A percentile compares a stretch with the other conserved stretches of the same genome.
These are phyloP conservation scores for Trachythela sp. DNA, from an alignment of 64 coral and sea anemone genomes.

Conservation along the genomic window DNA sequence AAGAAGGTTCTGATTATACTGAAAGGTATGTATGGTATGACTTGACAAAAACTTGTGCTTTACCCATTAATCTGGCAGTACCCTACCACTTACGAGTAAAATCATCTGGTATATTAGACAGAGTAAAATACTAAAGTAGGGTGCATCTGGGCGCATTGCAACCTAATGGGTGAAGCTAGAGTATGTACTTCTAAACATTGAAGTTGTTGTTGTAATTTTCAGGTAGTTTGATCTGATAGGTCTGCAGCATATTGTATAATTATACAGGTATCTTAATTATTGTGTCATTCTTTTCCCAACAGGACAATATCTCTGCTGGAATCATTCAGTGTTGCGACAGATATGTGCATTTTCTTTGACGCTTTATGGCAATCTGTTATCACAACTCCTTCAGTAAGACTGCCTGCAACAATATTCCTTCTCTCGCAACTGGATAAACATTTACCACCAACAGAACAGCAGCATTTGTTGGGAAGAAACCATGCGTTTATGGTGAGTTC, in stretches of 20 bases:
- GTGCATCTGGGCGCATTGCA: background rate
- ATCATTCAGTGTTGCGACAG: conserved; percentile 65
- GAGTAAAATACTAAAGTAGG: background rate
- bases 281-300: background rate
- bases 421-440: conserved; percentile 70
- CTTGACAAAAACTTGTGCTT: background rate
- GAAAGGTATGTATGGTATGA: conserved; percentile 58
- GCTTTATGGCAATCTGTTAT: conserved; percentile 62
- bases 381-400: conserved; percentile 48
- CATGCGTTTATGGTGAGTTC: conserved; percentile 66
- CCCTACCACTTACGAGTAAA: background rate
- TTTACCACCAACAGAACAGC: conserved; percentile 47
- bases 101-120: background rate
- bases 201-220: background rate
- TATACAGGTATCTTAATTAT: no score
- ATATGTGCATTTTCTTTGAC: conserved; percentile 65
- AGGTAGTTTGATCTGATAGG: no score
- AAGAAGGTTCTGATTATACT: conserved; percentile 94
- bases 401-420: conserved; percentile 79
- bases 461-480: conserved; percentile 70
- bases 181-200: no score
- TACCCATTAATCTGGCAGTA: no score
- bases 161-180: background rate
- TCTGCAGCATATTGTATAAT: no score
- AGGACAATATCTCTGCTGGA: conserved; percentile 77